phyloP scores from a whole-genome alignment of 2,888 invertebrate species.

The Nymphalis polychloros region DNA sequence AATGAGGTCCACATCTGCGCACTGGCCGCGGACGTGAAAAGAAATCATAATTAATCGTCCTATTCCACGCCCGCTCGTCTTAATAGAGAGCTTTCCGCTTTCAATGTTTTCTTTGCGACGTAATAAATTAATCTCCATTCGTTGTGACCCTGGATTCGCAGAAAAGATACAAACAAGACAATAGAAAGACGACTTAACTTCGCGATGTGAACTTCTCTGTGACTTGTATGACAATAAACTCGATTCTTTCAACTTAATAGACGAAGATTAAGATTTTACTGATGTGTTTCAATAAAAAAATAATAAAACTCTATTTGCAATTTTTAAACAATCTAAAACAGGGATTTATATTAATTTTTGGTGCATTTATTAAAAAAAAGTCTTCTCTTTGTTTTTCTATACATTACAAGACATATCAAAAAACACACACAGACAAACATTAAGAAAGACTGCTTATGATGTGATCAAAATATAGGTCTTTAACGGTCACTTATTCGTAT shows the following conservation, averaged over 20 bases:
- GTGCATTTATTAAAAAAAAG: too few species aligned
- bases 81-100: conserved; percentile 76
- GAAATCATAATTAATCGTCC: conserved; percentile 80
- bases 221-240: conserved; percentile 13
- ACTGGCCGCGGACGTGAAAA: conserved; percentile 68
- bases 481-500: too few species aligned
- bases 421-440: too few species aligned
- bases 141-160: conserved; percentile 53
- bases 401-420: too few species aligned
- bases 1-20: conserved; percentile 47
- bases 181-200: conserved; percentile 56
- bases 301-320: too few species aligned
- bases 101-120: conserved; percentile 75
- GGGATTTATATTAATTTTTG: too few species aligned
- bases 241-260: conserved; percentile 1
- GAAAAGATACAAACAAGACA: conserved; percentile 60
- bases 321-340: too few species aligned
- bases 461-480: too few species aligned
- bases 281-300: too few species aligned
- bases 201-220: conserved; percentile 37
- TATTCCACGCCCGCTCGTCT: conserved; percentile 68
- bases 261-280: too few species aligned
- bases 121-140: conserved; percentile 81
- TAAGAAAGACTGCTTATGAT: too few species aligned
- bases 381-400: too few species aligned